Percentiles rank a stretch among this genome's conserved stretches.
Conservation (phyloP, 2,113 vertebrate species). For the Acanthochromis polyacanthus region DNA sequence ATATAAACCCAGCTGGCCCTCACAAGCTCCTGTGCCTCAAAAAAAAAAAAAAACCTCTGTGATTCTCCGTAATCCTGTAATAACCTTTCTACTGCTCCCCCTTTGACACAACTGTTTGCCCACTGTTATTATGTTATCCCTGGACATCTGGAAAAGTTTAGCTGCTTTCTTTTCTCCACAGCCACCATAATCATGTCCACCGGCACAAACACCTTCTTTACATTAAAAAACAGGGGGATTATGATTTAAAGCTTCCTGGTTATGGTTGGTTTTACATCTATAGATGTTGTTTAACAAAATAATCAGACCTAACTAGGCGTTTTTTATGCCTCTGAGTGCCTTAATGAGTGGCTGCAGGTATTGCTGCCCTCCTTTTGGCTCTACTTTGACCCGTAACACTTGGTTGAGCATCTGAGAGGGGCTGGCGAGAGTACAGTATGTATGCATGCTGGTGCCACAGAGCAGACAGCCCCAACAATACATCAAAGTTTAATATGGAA, state of each 20-base stretch:
- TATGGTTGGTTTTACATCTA: slow-evolving; percentile 55
- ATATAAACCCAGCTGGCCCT: slow-evolving; percentile 61
- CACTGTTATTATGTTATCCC: slow-evolving; percentile 73
- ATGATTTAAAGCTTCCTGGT: slow-evolving; percentile 80
- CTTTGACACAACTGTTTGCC: slow-evolving; percentile 60
- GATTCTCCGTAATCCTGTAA: slow-evolving; percentile 74
- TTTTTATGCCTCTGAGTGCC: slow-evolving; percentile 39
- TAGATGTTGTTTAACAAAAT: slow-evolving; percentile 74
- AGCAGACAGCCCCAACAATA: slow-evolving; percentile 68
- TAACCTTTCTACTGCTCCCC: slow-evolving; percentile 62
- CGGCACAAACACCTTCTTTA: slow-evolving; percentile 75
- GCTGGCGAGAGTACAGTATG: slow-evolving; percentile 33
- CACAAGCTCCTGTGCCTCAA: slow-evolving; percentile 43
- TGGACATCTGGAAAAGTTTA: slow-evolving; percentile 84
- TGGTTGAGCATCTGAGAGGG: slow-evolving; percentile 41
- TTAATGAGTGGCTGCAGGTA: slow-evolving; percentile 64
- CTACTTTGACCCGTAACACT: slow-evolving; percentile 62
- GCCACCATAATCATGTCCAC: slow-evolving; percentile 71
- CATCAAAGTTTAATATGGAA: slow-evolving; percentile 82
- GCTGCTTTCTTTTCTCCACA: slow-evolving; percentile 68
- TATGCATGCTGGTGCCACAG: slow-evolving; percentile 51
- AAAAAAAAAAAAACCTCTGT: slow-evolving; percentile 43
- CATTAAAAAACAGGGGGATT: slow-evolving; percentile 63
- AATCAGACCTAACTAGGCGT: slow-evolving; percentile 31
- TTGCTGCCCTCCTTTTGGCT: slow-evolving; percentile 24